Conservation (phyloP, 2,113 vertebrate species). For the Syngnathoides biaculeatus region DNA sequence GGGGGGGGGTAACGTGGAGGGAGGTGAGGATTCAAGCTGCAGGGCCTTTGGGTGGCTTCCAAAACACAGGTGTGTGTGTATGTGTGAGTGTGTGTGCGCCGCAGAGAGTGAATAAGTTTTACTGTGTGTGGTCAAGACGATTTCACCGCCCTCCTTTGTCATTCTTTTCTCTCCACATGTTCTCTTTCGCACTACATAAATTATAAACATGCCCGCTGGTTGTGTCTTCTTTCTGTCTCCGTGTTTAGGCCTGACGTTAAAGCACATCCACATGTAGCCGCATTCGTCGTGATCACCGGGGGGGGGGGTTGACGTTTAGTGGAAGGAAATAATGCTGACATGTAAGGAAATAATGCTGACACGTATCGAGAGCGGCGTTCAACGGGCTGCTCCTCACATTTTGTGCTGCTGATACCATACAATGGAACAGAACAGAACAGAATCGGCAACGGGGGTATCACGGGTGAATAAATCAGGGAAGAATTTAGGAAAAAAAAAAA, state of each 20-base stretch:
- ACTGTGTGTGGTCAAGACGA: constrained; percentile 40
- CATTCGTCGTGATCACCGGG: constrained; percentile 22
- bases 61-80: constrained; percentile 45
- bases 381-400: constrained; percentile 35
- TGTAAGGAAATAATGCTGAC: constrained; percentile 33
- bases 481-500: no score
- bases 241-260: constrained; percentile 11
- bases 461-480: no score
- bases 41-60: constrained; percentile 53
- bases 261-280: not conserved
- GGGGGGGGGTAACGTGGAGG: constrained; percentile 32
- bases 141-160: constrained; percentile 16
- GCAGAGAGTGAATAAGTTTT: constrained; percentile 43
- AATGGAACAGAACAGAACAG: not conserved
- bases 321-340: constrained; percentile 27
- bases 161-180: constrained; percentile 34
- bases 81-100: constrained; percentile 45
- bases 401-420: constrained; percentile 14
- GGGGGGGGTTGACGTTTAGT: constrained; percentile 43
- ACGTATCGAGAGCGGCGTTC: constrained; percentile 20
- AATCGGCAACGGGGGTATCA: no score
- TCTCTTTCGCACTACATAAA: constrained; percentile 33
- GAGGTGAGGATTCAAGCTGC: constrained; percentile 42
- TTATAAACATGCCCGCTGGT: constrained; percentile 31
- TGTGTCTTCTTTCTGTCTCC: constrained; percentile 16